phyloP scores from a whole-genome alignment of 2,888 invertebrate species.

The Poecilobothrus nobilitatus region DNA sequence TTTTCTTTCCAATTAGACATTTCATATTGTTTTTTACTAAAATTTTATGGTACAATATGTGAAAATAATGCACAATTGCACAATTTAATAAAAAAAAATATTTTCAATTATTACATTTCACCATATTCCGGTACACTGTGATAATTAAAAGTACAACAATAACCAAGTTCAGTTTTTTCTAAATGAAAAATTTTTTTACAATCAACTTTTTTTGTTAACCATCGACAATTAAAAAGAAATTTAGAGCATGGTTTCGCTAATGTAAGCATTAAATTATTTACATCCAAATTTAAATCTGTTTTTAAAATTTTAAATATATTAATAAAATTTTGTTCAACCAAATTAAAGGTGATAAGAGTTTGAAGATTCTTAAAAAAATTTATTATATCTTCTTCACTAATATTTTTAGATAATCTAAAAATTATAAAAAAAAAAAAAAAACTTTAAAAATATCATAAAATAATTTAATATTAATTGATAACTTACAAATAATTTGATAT shows the following conservation, averaged over 20 bases:
- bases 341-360: conserved; percentile 14
- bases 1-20: too few relatives aligned
- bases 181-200: conserved; percentile 34
- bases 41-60: too few relatives aligned
- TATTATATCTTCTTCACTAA: conserved; percentile 1
- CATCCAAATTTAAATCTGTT: neutral
- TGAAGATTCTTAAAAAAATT: conserved; percentile 16
- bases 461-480: neutral
- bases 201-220: conserved; percentile 31
- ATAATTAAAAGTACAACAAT: conserved; percentile 38
- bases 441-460: too few relatives aligned
- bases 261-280: conserved; percentile 31
- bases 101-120: neutral
- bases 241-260: conserved; percentile 35
- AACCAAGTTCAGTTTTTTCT: conserved; percentile 33
- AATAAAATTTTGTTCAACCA: neutral
- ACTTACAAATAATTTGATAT: conserved; percentile 49
- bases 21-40: neutral
- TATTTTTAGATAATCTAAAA: neutral
- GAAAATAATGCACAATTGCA: too few relatives aligned
- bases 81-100: too few relatives aligned
- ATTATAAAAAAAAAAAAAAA: neutral
- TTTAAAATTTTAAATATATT: neutral
- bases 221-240: conserved; percentile 32
- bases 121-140: neutral